Base-by-base conservation (phyloP, 2,797 vertebrate genomes). In the Antrozous pallidus region DNA sequence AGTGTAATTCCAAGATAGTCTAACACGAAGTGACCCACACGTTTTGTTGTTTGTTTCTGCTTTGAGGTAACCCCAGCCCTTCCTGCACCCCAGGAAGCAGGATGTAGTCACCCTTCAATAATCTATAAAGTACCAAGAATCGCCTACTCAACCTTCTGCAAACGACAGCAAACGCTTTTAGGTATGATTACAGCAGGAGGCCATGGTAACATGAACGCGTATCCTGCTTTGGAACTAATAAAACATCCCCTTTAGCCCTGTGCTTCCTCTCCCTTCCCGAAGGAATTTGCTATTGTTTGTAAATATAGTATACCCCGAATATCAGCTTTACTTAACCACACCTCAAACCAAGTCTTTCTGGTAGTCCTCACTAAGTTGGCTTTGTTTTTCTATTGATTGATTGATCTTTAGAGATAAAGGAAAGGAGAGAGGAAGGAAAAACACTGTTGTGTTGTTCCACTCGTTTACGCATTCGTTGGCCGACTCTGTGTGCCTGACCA, bases 221-320 rank as follows among this genome's bases (percentile, higher is more conserved):
- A 91, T 97, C 97, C 97, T 96, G 97, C 93, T 96, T 92, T 92
- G 80, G 33, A 87, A 80, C 65, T 45, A 90, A 58, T 94, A 96
- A 94, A 96, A 96, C 95, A 96, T 96, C 94, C 92, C 87, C 67
- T 95, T 49, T 2, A 42, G 90, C 63, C 33, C 75, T 36, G 17
- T 0, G 81, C 71, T 97, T 97, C 97, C 97, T 93, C 73, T 88
- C 79, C 95, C 95, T 84, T 94, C 95, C 96, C 86, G 14, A 63
- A 96, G 96, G 97, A 97, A 97, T 97, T 81, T 74, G 86, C 95
- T 87, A 97, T 96, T 97, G 97, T 96, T 94, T 96, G 95, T 97
- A 97, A 97, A 97, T 97, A 97, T 90, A 95, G 92, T 22, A 71
- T 28, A 33, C n/a, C 42, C 51, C 63, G 26, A 70, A 75, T 17